Conservation (phyloP, 2,888 invertebrate species). For the Eurois occulta region DNA sequence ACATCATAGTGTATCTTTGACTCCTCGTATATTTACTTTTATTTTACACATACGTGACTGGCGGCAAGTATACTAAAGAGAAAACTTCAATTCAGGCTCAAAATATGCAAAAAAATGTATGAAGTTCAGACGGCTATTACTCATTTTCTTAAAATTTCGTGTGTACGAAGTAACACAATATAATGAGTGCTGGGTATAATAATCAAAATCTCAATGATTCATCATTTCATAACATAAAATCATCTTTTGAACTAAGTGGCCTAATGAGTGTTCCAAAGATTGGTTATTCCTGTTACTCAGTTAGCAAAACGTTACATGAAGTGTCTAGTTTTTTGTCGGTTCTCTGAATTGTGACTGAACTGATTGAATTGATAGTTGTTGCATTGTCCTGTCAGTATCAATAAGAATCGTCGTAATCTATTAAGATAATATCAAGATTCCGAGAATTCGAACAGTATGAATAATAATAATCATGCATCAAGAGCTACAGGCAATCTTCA, state of each 20-base stretch:
- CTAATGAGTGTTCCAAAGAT: constrained; percentile 8
- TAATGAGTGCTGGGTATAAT: not conserved
- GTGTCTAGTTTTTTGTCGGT: not conserved
- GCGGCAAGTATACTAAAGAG: not conserved
- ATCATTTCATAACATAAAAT: constrained; percentile 12
- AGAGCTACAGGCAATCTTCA: not conserved
- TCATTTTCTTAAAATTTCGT: not conserved
- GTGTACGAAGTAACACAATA: not conserved
- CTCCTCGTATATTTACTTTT: not conserved
- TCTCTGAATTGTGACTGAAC: constrained; percentile 34
- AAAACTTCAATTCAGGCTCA: not conserved
- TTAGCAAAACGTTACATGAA: not conserved
- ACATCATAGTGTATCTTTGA: constrained; percentile 6
- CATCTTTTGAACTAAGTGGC: constrained; percentile 7
- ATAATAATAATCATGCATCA: not conserved
- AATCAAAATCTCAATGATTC: constrained; percentile 18
- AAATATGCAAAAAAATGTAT: not conserved
- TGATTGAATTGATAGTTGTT: not conserved
- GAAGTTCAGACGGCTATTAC: not conserved
- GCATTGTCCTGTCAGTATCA: constrained; percentile 16
- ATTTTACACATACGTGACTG: constrained; percentile 1
- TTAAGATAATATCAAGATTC: constrained; percentile 9
- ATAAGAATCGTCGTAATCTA: not conserved
- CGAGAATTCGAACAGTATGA: constrained; percentile 3
- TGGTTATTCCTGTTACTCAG: not conserved